phyloP scores from a whole-genome alignment of 2,113 vertebrate species.

The Lagopus leucura region DNA sequence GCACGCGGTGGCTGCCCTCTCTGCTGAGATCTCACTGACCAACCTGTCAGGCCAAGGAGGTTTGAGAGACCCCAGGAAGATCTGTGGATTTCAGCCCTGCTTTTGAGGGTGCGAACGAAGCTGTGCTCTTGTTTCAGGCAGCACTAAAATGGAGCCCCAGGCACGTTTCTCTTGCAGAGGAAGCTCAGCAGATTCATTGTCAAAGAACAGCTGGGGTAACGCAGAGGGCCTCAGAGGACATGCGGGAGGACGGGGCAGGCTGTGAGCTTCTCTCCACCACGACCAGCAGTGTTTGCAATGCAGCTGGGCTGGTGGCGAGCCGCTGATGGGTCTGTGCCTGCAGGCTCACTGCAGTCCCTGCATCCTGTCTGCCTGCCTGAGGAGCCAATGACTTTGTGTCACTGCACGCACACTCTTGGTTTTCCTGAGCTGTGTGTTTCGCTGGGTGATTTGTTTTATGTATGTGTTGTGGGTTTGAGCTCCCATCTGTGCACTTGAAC shows the following conservation, averaged over 20 bases:
- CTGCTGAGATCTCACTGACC: slow-evolving; percentile 47
- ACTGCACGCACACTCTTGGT: not conserved
- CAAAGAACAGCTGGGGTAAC: not conserved
- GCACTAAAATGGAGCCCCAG: slow-evolving; percentile 59
- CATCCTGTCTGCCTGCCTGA: slow-evolving; percentile 19
- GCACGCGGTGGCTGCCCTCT: not conserved
- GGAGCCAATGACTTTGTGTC: slow-evolving; percentile 59
- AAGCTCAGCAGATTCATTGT: slow-evolving; percentile 1
- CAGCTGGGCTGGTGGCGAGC: slow-evolving; percentile 51
- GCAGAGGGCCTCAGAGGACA: slow-evolving; percentile 10
- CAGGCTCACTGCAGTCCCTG: slow-evolving; percentile 5
- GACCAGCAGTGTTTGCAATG: not conserved
- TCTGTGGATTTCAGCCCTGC: slow-evolving; percentile 59
- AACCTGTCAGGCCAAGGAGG: slow-evolving; percentile 53
- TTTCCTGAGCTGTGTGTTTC: slow-evolving; percentile 25
- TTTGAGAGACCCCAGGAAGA: slow-evolving; percentile 70
- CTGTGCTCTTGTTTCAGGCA: not conserved
- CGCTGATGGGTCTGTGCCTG: not conserved
- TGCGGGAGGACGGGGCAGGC: not conserved
- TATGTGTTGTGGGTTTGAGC: slow-evolving; percentile 3
- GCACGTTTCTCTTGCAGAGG: not conserved
- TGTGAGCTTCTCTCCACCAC: not conserved
- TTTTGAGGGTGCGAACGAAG: slow-evolving; percentile 32
- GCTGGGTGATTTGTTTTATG: slow-evolving; percentile 22
- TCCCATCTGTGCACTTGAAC: slow-evolving; percentile 49